Evolutionary conservation across 1,140 invertebrate genomes (phyloP).

Genomic region (Tribolium castaneum): DNA sequence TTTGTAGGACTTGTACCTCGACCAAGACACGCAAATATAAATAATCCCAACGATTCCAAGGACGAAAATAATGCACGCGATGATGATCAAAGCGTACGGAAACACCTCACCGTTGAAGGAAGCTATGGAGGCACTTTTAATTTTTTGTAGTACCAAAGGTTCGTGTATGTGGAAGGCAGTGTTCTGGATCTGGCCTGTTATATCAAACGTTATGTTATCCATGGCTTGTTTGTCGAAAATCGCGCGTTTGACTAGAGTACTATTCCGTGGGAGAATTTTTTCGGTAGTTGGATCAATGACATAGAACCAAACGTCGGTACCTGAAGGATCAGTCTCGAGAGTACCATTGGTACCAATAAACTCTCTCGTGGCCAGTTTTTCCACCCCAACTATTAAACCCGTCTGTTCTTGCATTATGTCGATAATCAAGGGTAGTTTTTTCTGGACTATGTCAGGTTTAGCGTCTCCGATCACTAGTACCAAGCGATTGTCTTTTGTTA

Average conservation of each 20-base stretch:
- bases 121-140: slow-evolving; percentile 70
- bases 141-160: slow-evolving; percentile 67
- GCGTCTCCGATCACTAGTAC: slow-evolving; percentile 81
- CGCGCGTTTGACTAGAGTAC: slow-evolving; percentile 72
- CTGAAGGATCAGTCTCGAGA: slow-evolving; percentile 76
- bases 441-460: slow-evolving; percentile 76
- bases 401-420: slow-evolving; percentile 79
- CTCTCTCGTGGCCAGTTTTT: slow-evolving; percentile 78
- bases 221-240: slow-evolving; percentile 70
- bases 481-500: slow-evolving; percentile 77
- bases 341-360: slow-evolving; percentile 78
- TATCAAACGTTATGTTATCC: slow-evolving; percentile 74
- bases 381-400: slow-evolving; percentile 80
- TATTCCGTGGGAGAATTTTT: slow-evolving; percentile 78
- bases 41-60: slow-evolving; percentile 87
- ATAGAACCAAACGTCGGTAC: slow-evolving; percentile 90
- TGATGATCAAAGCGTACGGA: slow-evolving; percentile 86
- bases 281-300: slow-evolving; percentile 83
- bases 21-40: slow-evolving; percentile 93
- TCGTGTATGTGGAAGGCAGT: slow-evolving; percentile 77
- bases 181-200: slow-evolving; percentile 72
- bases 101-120: slow-evolving; percentile 79
- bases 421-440: slow-evolving; percentile 73
- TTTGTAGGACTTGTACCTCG: slow-evolving; percentile 88
- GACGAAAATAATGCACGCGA: slow-evolving; percentile 88